These are phyloP conservation scores for Oophaga sylvatica DNA, from an alignment of 2,797 vertebrate genomes.

Conservation along the genomic window DNA sequence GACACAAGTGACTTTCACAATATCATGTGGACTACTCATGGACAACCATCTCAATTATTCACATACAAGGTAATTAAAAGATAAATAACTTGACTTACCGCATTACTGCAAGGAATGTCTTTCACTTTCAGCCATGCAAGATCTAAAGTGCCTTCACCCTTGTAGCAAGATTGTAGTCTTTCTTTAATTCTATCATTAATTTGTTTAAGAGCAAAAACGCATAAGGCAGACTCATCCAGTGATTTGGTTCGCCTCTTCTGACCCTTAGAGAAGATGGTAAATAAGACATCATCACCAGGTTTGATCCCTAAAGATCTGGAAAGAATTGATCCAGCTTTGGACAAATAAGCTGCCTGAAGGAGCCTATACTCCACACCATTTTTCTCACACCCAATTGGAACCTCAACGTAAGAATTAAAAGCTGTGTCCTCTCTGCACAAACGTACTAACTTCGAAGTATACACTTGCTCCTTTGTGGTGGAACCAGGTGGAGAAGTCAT, in stretches of 20 bases:
- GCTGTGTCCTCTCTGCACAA: slow-evolving; percentile 95
- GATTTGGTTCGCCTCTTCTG: slow-evolving; percentile 94
- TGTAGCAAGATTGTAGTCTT: slow-evolving; percentile 95
- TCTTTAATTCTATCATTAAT: slow-evolving; percentile 98
- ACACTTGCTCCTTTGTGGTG: slow-evolving; percentile 92
- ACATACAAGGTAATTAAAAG: not conserved
- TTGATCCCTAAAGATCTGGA: slow-evolving; percentile 85
- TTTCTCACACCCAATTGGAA: slow-evolving; percentile 93
- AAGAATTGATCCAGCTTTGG: slow-evolving; percentile 89
- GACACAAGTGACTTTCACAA: not conserved
- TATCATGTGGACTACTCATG: not conserved
- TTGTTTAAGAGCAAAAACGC: slow-evolving; percentile 91
- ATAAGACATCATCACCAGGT: slow-evolving; percentile 90
- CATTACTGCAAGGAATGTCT: slow-evolving; percentile 96
- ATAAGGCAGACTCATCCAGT: slow-evolving; percentile 92
- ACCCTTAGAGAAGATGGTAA: slow-evolving; percentile 94
- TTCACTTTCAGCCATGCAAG: slow-evolving; percentile 99
- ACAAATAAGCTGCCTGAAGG: slow-evolving; percentile 93
- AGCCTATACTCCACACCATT: slow-evolving; percentile 93
- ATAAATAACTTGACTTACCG: slow-evolving; percentile 80
- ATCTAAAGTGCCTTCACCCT: slow-evolving; percentile 94
- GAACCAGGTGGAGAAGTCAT: slow-evolving; percentile 91
- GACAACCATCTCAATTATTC: not conserved
- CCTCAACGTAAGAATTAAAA: slow-evolving; percentile 97
- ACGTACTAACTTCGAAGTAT: slow-evolving; percentile 95